Base-by-base conservation (phyloP, 2,888 invertebrate genomes). In the Ophraella communa region DNA sequence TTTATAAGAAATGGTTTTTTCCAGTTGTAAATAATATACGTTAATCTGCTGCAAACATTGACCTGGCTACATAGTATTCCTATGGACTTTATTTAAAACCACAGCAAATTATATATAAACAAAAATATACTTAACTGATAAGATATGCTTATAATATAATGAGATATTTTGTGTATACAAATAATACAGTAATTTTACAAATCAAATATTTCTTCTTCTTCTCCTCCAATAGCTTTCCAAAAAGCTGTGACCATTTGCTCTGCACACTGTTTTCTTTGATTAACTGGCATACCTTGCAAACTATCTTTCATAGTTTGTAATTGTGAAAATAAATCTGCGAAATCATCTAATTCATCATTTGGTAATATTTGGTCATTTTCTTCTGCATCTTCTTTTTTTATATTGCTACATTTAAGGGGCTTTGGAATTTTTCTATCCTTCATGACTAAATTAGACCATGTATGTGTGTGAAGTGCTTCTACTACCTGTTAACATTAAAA, bases 211-310 rank as follows among this genome's bases (percentile, higher is more conserved):
- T 91, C 91, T 69, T 88, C 88, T 66, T 87, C 87, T 78, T 89
- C 89, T 17, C 91, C 91, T 17, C 90, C 91, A 75, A 91, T 88
- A 0, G 91, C 89, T 75, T 86, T 86, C 91, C 91, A 91, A 79
- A 91, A 91, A 14, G 89, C 88, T 66, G 88, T 84, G 1, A 90
- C 90, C 77, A 91, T 86, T 81, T 90, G 86, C 79, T 91, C 91
- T 4, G 91, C 91, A 77, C 88, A 89, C 55, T 85, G 85, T 77
- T 88, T 87, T 67, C 91, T 84, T 75, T 90, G 87, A 65, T 85
- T 87, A n/a, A 83, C 81, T 14, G 88, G 86, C 74, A 91, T 77
- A 10, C 84, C 83, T 62, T 86, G 84, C 10, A 90, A 87, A 77
- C 87, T 87, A 69, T 88, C 87, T 81, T 90, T 91, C 88, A 91